Percentiles rank a stretch among this genome's conserved stretches.
Conservation (phyloP, 2,113 vertebrate species). For the Dipodomys ordii region DNA sequence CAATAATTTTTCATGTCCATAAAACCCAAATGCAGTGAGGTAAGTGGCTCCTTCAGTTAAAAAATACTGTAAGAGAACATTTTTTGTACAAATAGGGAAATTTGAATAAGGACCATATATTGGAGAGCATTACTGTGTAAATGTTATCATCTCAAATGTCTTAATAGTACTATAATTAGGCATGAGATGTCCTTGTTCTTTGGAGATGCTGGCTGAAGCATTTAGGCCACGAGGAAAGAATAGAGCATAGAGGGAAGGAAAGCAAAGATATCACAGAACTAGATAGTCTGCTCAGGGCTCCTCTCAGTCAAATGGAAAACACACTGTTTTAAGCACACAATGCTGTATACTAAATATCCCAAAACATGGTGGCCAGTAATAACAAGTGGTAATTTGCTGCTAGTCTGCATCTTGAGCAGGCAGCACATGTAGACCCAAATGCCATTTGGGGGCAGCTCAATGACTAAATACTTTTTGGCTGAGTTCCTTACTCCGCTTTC, state of each 20-base stretch:
- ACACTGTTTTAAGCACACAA: not conserved
- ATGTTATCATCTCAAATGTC: not conserved
- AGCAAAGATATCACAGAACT: not conserved
- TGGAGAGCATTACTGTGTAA: not conserved
- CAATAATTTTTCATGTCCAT: not conserved
- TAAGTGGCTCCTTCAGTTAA: not conserved
- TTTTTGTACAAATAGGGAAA: not conserved
- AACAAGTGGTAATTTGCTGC: not conserved
- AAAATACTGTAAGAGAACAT: not conserved
- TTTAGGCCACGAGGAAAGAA: not conserved
- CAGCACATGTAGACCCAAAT: no score
- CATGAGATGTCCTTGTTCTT: not conserved
- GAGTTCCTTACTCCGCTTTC: not conserved
- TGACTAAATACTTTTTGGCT: no score
- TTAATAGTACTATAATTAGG: not conserved
- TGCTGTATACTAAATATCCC: not conserved
- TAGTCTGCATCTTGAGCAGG: not conserved
- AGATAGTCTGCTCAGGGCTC: not conserved
- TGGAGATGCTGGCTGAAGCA: not conserved
- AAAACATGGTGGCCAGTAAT: not conserved
- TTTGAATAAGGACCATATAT: not conserved
- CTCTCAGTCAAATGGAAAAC: not conserved
- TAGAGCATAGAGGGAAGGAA: not conserved
- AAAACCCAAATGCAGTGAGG: not conserved
- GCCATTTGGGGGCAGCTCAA: not conserved